Conservation (phyloP, 2,888 invertebrate genomes). For the Ceramica pisi region DNA sequence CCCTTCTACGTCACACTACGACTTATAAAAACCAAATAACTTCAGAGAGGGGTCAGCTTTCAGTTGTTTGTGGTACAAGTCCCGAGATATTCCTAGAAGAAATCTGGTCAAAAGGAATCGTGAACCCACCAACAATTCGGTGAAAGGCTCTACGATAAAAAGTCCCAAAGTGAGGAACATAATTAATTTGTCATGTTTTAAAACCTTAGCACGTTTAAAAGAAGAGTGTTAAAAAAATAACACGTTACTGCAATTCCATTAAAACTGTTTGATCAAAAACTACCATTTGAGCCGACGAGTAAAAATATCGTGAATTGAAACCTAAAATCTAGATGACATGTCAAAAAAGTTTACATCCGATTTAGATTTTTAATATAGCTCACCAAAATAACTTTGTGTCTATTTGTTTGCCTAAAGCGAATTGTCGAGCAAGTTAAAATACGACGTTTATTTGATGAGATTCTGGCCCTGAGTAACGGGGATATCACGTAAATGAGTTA, state of each 20-base stretch:
- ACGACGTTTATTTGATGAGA: conserved; percentile 71
- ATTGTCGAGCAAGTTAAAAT: conserved; percentile 52
- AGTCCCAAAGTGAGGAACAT: background rate
- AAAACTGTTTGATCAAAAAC: background rate
- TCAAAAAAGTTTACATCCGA: conserved; percentile 4
- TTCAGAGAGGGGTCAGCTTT: background rate
- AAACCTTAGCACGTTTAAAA: background rate
- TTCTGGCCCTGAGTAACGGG: conserved; percentile 70
- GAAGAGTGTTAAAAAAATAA: background rate
- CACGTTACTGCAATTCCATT: background rate
- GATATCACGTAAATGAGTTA: conserved; percentile 77
- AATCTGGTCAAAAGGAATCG: background rate
- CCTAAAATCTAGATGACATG: background rate
- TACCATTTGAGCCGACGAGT: background rate
- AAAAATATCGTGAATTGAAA: conserved; percentile 10
- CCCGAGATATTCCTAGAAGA: background rate
- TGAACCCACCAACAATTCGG: background rate
- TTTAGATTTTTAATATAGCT: background rate
- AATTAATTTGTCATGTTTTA: background rate
- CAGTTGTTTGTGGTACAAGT: background rate
- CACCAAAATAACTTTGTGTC: background rate
- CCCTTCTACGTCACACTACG: background rate
- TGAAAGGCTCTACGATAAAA: background rate
- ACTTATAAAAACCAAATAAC: background rate
- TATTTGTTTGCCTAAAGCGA: conserved; percentile 47